Conservation (phyloP, 1,140 invertebrate species). For the Adelges cooleyi region DNA sequence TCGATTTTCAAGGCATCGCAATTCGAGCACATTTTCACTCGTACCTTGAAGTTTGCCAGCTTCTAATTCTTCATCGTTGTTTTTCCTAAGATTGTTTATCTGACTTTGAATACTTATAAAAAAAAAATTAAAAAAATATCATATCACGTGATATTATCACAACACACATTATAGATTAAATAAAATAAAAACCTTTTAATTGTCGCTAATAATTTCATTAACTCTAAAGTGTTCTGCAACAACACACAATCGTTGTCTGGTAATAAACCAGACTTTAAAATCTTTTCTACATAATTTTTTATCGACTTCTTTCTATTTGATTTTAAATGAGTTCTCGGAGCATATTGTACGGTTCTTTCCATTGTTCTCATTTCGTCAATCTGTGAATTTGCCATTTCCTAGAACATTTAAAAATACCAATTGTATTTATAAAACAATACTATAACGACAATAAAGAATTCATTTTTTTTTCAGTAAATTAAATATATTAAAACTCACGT, state of each 20-base stretch:
- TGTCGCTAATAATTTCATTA: slow-evolving; percentile 10
- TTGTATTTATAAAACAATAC: no score
- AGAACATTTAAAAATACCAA: no score
- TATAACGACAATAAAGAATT: no score
- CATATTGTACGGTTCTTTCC: background rate
- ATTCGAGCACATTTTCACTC: background rate
- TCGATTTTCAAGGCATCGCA: background rate
- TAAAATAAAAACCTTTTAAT: background rate
- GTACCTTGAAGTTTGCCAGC: background rate
- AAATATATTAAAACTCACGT: no score
- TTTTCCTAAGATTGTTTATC: slow-evolving; percentile 2
- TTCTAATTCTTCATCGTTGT: background rate
- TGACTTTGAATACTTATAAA: background rate
- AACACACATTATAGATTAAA: no score
- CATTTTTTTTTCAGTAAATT: no score
- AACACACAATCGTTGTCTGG: background rate
- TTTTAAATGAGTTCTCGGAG: background rate
- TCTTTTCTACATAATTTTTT: background rate
- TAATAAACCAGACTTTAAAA: slow-evolving; percentile 2
- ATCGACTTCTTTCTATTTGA: background rate
- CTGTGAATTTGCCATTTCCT: background rate
- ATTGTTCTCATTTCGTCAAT: slow-evolving; percentile 5
- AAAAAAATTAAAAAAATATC: background rate
- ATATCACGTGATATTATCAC: no score
- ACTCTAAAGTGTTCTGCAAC: slow-evolving; percentile 7